Evolutionary conservation across 2,888 invertebrate genomes (phyloP), one percentile per base, ranked within the genome.

Genomic region (Pristionchus mayeri): DNA sequence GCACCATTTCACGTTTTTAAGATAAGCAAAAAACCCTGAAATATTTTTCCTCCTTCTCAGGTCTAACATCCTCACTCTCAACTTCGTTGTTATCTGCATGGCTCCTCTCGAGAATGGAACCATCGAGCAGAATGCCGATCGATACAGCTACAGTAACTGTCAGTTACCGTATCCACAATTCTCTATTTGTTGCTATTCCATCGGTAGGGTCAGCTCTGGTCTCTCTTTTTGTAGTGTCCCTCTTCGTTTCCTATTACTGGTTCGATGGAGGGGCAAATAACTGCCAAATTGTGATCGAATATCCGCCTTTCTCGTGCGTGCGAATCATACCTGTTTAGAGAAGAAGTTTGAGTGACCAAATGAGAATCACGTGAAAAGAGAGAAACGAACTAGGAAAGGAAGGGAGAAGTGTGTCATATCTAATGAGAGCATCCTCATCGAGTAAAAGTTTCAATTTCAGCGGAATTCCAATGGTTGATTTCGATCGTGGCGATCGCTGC

Each of bases 61-160:
- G 88, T 91, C 92, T n/a, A 92, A 92, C 86, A 92, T 92, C 84
- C 87, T 92, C 18, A 85, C 90, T 50, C 91, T 92, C 88, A 92
- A 92, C 86, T 91, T 92, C 82, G 92, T 92, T 27, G 86, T 92
- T n/a, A 90, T 92, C 82, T 92, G 92, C 84, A 89, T 91, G 89
- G 86, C 85, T 27, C 88, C 87, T n/a, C 82, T 86, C 24, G 86
- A 83, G 16, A 79, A 84, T 27, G 60, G 57, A 50, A 78, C 84
- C 9, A 57, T 71, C 9, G 63, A 44, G n/a, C 48, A 80, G 80
- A 80, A 80, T 27, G 54, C n/a, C 11, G 80, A 80, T 44, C 48
- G 76, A 50, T 78, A 78, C 34, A 50, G 50, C 76, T 78, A 78
- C 50, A 78, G 76, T 50, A 78, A 78, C 21, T 78, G 76, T 78